phyloP scores from a whole-genome alignment of 1,140 invertebrate genomes.

The Wiebesia pumilae region DNA sequence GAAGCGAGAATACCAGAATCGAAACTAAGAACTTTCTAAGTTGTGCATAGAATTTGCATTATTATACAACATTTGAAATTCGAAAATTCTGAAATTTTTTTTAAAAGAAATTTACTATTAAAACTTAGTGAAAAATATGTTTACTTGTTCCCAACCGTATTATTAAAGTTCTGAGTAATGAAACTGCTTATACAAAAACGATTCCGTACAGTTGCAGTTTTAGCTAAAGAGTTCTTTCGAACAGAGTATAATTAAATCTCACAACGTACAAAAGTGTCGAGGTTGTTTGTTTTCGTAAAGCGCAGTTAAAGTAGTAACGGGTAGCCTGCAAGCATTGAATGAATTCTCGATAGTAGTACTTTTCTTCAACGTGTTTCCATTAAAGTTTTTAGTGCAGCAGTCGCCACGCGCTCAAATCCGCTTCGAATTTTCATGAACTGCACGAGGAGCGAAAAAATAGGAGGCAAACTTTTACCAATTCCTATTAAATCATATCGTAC shows the following conservation, averaged over 20 bases:
- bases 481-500: background rate
- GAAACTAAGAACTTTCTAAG: too few relatives aligned
- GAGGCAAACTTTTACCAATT: background rate
- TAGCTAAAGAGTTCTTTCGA: background rate
- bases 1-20: too few relatives aligned
- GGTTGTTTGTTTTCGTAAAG: constrained; percentile 3
- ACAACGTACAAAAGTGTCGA: background rate
- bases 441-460: background rate
- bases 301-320: background rate
- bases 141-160: too few relatives aligned
- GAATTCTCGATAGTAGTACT: constrained; percentile 19
- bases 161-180: too few relatives aligned
- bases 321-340: background rate
- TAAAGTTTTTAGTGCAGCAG: constrained; percentile 4
- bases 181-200: background rate
- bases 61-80: background rate
- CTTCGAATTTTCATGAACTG: background rate
- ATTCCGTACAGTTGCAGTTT: background rate
- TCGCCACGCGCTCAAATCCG: background rate
- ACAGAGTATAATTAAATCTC: background rate
- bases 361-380: constrained; percentile 18
- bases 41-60: background rate
- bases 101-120: background rate
- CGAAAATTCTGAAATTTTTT: background rate
- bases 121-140: background rate